Base-by-base conservation (phyloP, 2,113 vertebrate genomes). In the Todiramphus saurophagus region DNA sequence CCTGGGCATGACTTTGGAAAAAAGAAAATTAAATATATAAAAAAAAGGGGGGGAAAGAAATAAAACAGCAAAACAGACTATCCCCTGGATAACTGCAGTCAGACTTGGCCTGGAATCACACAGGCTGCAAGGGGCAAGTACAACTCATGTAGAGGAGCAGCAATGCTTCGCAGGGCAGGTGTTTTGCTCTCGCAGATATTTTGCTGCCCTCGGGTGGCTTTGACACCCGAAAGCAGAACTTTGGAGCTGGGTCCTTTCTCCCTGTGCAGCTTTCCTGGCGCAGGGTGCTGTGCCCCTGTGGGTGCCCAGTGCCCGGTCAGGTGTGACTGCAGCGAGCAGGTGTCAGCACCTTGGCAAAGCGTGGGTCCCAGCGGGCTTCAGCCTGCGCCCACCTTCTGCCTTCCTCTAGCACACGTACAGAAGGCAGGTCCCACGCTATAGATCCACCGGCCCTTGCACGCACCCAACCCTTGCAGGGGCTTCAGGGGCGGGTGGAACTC, bases 41-140 rank as follows among this genome's bases (percentile, higher is more conserved):
- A 24, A 19, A 23, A 44, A 51, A 77, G 8, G 50, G 11, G 7
- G 55, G 69, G 28, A 58, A 80, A 63, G 15, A n/a, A 92, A 83
- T 1, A 46, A 78, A 67, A 10, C 53, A 63, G 9, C 28, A 78
- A n/a, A 91, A 33, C 10, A 35, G 43, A 25, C 37, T 11, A 7
- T 69, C 3, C n/a, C 31, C 19, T 62, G 9, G 33, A 55, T 43
- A 77, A 18, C 6, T 8, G 35, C 12, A 15, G 25, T 7, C 14
- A 46, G 74, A 30, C 63, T 66, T 11, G 56, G 55, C 24, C 64
- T 25, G 17, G 59, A 78, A 30, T 59, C 43, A 7, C 3, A 0
- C 0, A 14, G 53, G 23, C 60, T 46, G 39, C 2, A 12, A 74
- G 79, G 63, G 59, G 8, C 1, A 3, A 41, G 30, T 1, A 3